Conservation (phyloP, 2,113 vertebrate genomes). For the Condylura cristata region DNA sequence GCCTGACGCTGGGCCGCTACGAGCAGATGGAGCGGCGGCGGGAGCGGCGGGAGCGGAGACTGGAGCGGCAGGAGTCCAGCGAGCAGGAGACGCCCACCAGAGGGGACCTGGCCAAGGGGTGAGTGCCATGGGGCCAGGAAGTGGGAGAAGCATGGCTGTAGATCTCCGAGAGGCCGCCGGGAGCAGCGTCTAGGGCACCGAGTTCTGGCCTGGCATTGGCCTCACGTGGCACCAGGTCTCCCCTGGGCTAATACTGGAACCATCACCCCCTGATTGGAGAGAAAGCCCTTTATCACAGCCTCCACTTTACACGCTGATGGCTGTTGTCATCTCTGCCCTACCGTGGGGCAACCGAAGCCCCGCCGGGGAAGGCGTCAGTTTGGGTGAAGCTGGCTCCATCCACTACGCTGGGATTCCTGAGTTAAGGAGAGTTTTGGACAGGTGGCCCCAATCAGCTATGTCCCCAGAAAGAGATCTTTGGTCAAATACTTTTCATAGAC, state of each 20-base stretch:
- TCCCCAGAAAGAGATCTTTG: neutral
- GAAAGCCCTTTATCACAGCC: neutral
- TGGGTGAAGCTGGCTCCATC: neutral
- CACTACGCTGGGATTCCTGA: neutral
- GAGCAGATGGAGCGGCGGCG: constrained; percentile 88
- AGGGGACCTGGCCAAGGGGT: constrained; percentile 66
- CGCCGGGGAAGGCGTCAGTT: neutral
- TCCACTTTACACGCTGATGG: neutral
- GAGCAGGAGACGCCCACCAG: constrained; percentile 88
- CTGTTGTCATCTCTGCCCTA: neutral
- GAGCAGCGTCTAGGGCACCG: neutral
- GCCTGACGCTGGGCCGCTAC: constrained; percentile 80
- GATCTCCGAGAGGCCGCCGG: neutral
- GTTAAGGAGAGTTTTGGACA: neutral
- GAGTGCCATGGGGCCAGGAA: neutral
- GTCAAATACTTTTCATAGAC: neutral
- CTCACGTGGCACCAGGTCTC: neutral
- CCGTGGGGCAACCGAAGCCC: neutral
- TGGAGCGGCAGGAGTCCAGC: constrained; percentile 93
- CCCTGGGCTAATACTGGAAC: neutral
- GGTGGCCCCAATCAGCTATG: neutral
- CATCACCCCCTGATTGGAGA: neutral
- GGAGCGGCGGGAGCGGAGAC: constrained; percentile 86
- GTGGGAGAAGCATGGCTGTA: neutral
- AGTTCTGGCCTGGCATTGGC: neutral